These are phyloP conservation scores for Andrena flavipes DNA, from an alignment of 2,888 invertebrate genomes.

Conservation along the genomic window DNA sequence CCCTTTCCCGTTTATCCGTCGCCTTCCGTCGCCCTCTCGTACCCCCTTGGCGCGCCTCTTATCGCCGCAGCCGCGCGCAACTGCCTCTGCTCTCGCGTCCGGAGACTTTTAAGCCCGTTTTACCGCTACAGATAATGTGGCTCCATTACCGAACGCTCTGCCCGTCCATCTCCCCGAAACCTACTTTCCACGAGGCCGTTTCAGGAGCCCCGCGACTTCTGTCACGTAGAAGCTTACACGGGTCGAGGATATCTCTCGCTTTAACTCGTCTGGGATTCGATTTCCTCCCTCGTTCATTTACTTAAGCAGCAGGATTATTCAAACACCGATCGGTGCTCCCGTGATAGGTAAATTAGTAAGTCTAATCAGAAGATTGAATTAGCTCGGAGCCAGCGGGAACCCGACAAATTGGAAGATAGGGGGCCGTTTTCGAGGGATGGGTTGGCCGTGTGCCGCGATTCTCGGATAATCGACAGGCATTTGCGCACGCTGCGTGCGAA, in stretches of 20 bases:
- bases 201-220: not conserved
- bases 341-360: constrained; percentile 41
- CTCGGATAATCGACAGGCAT: constrained; percentile 17
- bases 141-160: constrained; percentile 35
- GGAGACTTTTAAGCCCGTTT: constrained; percentile 25
- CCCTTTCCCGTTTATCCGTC: constrained; percentile 20
- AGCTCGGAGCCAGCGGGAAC: constrained; percentile 14
- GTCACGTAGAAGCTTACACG: no score
- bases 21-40: not conserved
- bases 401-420: constrained; percentile 41
- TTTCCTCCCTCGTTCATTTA: not conserved
- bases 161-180: constrained; percentile 33
- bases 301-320: not conserved
- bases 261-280: not conserved
- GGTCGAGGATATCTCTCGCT: not conserved
- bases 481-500: not conserved
- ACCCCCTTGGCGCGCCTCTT: not conserved
- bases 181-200: constrained; percentile 33
- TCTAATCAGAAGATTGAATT: constrained; percentile 54
- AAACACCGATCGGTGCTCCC: not conserved
- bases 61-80: not conserved
- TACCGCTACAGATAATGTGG: constrained; percentile 43
- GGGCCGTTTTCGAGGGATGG: constrained; percentile 20
- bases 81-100: constrained; percentile 7
- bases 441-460: constrained; percentile 11